Evolutionary conservation across 2,113 vertebrate genomes (phyloP).

Genomic region (Dipodomys ordii): DNA sequence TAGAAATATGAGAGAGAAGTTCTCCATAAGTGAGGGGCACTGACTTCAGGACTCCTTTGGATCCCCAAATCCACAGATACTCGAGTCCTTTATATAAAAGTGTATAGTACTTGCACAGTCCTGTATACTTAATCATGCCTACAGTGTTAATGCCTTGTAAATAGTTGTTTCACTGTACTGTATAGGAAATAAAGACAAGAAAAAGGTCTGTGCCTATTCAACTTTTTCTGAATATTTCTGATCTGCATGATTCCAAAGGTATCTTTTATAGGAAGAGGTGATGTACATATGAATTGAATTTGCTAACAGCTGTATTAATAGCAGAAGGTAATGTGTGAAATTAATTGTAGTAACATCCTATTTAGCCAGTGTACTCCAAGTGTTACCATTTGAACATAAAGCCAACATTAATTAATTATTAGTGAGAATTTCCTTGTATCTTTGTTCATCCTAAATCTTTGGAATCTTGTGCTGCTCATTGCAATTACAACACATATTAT

Average conservation of each 20-base stretch:
- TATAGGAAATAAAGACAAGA: not conserved
- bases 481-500: not conserved
- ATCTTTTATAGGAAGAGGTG: too few species aligned
- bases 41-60: not conserved
- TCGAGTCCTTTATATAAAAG: not conserved
- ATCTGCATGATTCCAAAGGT: not conserved
- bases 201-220: not conserved
- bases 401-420: not conserved
- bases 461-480: not conserved
- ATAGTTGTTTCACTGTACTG: not conserved
- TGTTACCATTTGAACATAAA: not conserved
- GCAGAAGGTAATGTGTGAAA: not conserved
- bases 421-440: not conserved
- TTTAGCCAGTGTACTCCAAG: not conserved
- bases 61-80: not conserved
- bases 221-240: not conserved
- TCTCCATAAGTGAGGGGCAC: too few species aligned
- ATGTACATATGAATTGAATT: not conserved
- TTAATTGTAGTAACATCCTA: slow-evolving; percentile 1
- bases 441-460: not conserved
- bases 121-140: not conserved
- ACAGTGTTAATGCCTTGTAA: not conserved
- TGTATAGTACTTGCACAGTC: not conserved
- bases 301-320: not conserved
- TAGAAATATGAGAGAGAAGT: not conserved